Base-by-base conservation (phyloP, 2,113 vertebrate species). In the Oryzias melastigma region DNA sequence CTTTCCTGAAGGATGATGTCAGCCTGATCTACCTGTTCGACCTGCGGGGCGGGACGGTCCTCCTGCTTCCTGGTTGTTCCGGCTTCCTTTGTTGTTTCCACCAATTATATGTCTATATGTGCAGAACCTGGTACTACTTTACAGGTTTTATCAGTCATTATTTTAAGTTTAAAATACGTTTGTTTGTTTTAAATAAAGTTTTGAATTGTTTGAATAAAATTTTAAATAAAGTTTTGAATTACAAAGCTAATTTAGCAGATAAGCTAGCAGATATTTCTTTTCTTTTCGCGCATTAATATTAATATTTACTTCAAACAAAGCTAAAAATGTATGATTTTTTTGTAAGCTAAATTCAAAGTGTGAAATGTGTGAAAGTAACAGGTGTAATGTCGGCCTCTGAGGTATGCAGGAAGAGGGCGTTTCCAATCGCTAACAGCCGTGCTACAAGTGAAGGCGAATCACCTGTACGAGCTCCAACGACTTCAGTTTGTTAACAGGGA, bases 21-120 rank as follows among this genome's bases (percentile, higher is more conserved):
- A 19, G 57, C 68, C 69, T 62, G 78, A 5, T 44, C 19, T 53
- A 86, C 84, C 74, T 75, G 80, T 22, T 47, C 14, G 24, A 58
- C 83, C 0, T 13, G 69, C 16, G 71, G 81, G 77, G 73, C 65
- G 81, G 62, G 77, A 40, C 63, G 0, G 16, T 3, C 0, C 62
- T 63, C 57, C 27, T 46, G 7, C 27, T 56, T 48, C 22, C 58
- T 56, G 15, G 8, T 55, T 3, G 0, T 19, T 14, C 14, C 25
- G 35, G 17, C 46, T 7, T 6, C 14, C 5, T 18, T 46, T 2
- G n/a, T n/a, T n/a, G 5, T n/a, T n/a, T 46, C 44, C 44, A 17
- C 5, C 16, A n/a, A 16, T 16, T 45, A 17, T 17, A 45, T 16
- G 14, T 16, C 14, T 16, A n/a, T 12, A 8, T 47, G 7, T 47